These are phyloP conservation scores for Pyrgilauda ruficollis DNA, from an alignment of 2,113 vertebrate species.

Conservation along the genomic window DNA sequence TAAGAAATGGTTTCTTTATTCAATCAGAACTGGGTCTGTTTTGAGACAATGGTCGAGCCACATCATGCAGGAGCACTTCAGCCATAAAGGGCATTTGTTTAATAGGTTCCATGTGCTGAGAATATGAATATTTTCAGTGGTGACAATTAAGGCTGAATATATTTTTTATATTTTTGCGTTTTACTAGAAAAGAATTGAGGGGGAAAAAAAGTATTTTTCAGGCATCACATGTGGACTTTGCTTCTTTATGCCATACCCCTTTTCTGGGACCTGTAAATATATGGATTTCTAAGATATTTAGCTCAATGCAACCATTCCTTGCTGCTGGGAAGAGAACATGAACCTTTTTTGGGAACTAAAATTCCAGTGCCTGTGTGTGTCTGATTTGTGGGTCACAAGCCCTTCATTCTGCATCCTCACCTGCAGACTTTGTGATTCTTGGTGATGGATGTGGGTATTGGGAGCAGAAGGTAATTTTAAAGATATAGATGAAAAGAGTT, in stretches of 20 bases:
- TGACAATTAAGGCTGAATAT: not conserved
- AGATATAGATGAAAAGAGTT: not conserved
- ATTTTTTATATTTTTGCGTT: not conserved
- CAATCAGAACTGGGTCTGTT: not conserved
- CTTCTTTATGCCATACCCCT: not conserved
- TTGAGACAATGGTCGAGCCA: not conserved
- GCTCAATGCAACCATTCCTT: not conserved
- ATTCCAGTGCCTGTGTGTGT: fast-evolving
- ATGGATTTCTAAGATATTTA: not conserved
- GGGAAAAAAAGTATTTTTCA: not conserved
- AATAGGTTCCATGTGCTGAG: not conserved
- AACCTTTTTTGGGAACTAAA: not conserved
- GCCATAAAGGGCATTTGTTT: not conserved
- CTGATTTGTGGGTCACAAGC: not conserved
- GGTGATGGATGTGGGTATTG: not conserved
- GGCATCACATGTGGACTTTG: not conserved
- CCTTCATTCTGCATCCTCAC: not conserved
- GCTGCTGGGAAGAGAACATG: not conserved
- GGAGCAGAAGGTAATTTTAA: not conserved
- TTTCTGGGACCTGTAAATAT: not conserved
- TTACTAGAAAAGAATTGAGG: not conserved
- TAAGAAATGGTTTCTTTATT: not conserved
- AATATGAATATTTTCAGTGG: not conserved
- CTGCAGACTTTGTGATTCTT: not conserved
- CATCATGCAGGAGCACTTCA: not conserved